Conservation (phyloP, 1,140 invertebrate genomes). For the Heterodera carotae region DNA sequence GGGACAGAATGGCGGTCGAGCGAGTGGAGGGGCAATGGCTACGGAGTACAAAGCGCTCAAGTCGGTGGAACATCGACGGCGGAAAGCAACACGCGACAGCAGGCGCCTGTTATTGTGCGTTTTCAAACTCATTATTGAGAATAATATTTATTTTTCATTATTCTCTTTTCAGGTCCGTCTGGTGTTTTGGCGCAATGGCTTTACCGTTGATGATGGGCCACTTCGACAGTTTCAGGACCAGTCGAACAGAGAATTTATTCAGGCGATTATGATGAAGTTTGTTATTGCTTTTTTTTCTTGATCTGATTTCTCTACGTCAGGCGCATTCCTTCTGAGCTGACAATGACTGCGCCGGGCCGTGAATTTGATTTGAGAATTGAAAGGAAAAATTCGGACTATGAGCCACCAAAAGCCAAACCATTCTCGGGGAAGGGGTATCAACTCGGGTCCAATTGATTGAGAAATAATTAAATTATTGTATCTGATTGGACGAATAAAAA, state of each 20-base stretch:
- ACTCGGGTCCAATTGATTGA: too few relatives aligned
- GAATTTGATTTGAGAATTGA: conserved; percentile 88
- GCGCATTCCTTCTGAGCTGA: conserved; percentile 83
- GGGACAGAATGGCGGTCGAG: conserved; percentile 25
- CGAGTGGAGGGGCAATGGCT: conserved; percentile 17
- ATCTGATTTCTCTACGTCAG: conserved; percentile 67
- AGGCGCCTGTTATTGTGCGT: background rate
- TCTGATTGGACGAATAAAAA: too few relatives aligned
- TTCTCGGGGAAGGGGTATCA: conserved; percentile 87
- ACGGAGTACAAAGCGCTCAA: conserved; percentile 25
- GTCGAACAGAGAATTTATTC: conserved; percentile 82
- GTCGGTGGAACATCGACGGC: conserved; percentile 18
- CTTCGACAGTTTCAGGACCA: conserved; percentile 82
- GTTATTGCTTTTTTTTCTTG: background rate
- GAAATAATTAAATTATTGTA: too few relatives aligned
- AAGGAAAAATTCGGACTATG: conserved; percentile 55
- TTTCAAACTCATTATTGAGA: background rate
- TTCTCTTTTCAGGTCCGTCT: conserved; percentile 33
- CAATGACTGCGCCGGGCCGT: conserved; percentile 70
- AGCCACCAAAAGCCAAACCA: conserved; percentile 72
- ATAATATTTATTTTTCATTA: too few relatives aligned
- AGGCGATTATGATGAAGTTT: conserved; percentile 80
- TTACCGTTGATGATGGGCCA: conserved; percentile 86
- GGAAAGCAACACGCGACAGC: background rate
- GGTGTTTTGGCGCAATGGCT: conserved; percentile 86